Evolutionary conservation across 2,797 vertebrate genomes (phyloP).

Genomic region (Notoglanidium macrostoma): DNA sequence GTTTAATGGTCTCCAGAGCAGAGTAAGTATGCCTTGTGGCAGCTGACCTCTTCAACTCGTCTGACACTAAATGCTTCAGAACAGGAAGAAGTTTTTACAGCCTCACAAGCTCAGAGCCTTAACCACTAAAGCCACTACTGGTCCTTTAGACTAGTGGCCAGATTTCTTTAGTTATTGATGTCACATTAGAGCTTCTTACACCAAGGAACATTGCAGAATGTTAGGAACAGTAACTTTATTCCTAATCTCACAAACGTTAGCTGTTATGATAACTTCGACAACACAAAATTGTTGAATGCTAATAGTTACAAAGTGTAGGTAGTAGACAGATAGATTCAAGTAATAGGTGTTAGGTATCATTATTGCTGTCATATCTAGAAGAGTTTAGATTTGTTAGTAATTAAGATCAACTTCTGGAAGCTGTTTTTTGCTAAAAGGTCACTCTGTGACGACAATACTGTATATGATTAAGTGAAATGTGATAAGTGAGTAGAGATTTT

Average conservation of each 20-base stretch:
- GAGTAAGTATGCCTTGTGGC: constrained; percentile 37
- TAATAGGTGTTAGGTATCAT: not conserved
- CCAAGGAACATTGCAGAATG: not conserved
- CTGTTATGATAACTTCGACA: not conserved
- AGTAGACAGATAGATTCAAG: too few species aligned
- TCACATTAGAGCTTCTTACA: not conserved
- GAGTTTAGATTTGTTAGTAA: not conserved
- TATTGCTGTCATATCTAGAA: not conserved
- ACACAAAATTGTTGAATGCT: not conserved
- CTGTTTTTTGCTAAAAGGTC: not conserved
- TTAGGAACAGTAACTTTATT: not conserved
- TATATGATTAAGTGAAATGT: not conserved
- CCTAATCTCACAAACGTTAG: not conserved
- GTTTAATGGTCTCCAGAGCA: constrained; percentile 27
- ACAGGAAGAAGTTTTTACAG: not conserved
- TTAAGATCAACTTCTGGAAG: not conserved
- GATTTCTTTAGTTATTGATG: not conserved
- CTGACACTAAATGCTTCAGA: constrained; percentile 24
- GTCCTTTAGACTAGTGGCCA: not conserved
- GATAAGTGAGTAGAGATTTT: not conserved
- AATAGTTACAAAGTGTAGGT: not conserved
- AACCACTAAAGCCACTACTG: not conserved
- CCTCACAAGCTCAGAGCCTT: not conserved
- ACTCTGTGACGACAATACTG: not conserved
- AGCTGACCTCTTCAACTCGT: constrained; percentile 17